phyloP scores from a whole-genome alignment of 2,113 vertebrate species.

The Strix uralensis region DNA sequence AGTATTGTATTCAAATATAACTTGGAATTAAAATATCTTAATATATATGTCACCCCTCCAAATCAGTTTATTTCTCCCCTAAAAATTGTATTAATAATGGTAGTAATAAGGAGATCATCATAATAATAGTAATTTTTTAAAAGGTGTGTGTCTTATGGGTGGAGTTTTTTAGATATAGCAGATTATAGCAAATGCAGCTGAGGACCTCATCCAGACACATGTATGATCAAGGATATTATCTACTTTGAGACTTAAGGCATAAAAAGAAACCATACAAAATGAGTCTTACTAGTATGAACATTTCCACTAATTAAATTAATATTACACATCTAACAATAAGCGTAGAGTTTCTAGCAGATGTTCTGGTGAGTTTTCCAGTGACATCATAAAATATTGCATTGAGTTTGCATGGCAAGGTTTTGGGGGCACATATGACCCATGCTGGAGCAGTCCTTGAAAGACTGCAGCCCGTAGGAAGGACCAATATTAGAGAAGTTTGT shows the following conservation, averaged over 20 bases:
- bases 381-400: not conserved
- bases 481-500: not conserved
- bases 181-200: not conserved
- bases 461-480: not conserved
- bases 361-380: not conserved
- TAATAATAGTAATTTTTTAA: not conserved
- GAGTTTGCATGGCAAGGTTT: not conserved
- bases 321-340: not conserved
- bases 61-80: not conserved
- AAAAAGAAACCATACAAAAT: not conserved
- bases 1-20: not conserved
- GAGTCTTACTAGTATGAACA: not conserved
- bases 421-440: accelerated
- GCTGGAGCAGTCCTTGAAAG: not conserved
- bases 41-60: not conserved
- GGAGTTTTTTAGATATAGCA: not conserved
- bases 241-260: not conserved
- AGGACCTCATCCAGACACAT: not conserved
- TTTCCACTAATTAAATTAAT: not conserved
- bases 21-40: not conserved
- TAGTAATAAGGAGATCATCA: too few relatives aligned
- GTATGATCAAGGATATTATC: not conserved
- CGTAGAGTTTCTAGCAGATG: not conserved
- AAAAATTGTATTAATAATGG: not conserved
- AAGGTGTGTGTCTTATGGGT: not conserved